Evolutionary conservation across 2,113 vertebrate genomes (phyloP), one percentile per base, ranked within the genome.

Genomic region (Mohoua ochrocephala): DNA sequence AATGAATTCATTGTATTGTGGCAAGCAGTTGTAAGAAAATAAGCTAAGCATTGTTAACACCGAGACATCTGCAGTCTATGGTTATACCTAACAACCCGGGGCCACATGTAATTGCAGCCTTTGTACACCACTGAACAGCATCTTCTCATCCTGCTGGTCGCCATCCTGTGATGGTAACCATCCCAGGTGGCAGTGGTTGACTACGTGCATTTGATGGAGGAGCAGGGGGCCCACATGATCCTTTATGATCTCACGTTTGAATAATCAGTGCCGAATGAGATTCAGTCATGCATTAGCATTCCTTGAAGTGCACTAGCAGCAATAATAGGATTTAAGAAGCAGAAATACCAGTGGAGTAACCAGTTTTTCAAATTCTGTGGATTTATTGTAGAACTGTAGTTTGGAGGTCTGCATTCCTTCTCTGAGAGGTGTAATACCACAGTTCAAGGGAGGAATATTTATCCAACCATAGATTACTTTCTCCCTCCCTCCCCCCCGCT

Each of bases 401-500:
- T 90, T 41, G 31, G 37, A 78, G 27, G 20, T 69, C 45, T 67
- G 11, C 52, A 6, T 83, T 89, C 61, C 61, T 91, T 71, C 24
- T 59, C 57, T 52, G 70, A 65, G 37, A 59, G 35, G 39, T 64
- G 23, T 52, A 81, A 20, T 6, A 39, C 16, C 45, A 37, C 37
- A 52, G 17, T 28, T 31, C 44, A 71, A 91, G 31, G 39, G 17
- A 85, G 28, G 15, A 91, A 42, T 30, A 24, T 53, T 49, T 53
- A 41, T 70, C 52, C 42, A 82, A 4, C 13, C 5, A 6, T 5
- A 79, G 31, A 67, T 27, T 33, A 39, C 12, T 41, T 86, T 63
- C 41, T 77, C 19, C 17, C 30, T 3, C 8, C 6, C 6, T 1
- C 4, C 1, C 0, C 4, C 2, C 0, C 7, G n/a, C n/a, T 10